A percentile compares a stretch with the other conserved stretches of the same genome.
phyloP scores from a whole-genome alignment of 2,888 invertebrate genomes.

The Philhelius pedissequus region DNA sequence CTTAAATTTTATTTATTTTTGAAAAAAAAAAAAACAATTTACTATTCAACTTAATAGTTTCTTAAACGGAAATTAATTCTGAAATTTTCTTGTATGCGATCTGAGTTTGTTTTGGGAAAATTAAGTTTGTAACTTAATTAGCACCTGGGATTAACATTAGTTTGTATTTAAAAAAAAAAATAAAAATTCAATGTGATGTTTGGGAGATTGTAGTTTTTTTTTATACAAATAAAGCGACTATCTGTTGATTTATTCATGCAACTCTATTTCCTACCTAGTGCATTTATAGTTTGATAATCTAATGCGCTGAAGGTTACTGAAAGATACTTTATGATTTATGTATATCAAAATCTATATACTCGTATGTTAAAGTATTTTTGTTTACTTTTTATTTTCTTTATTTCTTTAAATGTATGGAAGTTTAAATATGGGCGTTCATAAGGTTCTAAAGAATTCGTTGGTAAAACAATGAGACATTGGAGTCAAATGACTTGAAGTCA shows the following conservation, averaged over 20 bases:
- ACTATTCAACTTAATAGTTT: not conserved
- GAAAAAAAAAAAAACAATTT: not conserved
- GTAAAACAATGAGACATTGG: too few species aligned
- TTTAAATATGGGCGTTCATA: too few species aligned
- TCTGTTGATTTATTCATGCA: not conserved
- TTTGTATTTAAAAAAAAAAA: too few species aligned
- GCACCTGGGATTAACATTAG: not conserved
- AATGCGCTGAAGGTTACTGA: not conserved
- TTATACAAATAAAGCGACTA: not conserved
- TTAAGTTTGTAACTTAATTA: not conserved
- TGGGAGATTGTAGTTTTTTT: too few species aligned
- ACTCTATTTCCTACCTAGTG: too few species aligned
- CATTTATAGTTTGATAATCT: not conserved
- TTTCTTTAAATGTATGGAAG: too few species aligned
- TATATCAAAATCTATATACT: too few species aligned
- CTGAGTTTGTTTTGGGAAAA: not conserved
- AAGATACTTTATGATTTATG: not conserved
- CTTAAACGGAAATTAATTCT: not conserved
- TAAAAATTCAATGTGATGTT: too few species aligned
- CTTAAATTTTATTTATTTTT: not conserved
- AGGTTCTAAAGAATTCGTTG: too few species aligned
- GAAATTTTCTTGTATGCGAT: not conserved
- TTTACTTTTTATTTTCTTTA: too few species aligned
- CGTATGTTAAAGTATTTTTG: too few species aligned
- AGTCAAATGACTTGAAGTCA: too few species aligned